Base-by-base conservation (phyloP, 2,797 vertebrate genomes). In the Oreochromis mossambicus region DNA sequence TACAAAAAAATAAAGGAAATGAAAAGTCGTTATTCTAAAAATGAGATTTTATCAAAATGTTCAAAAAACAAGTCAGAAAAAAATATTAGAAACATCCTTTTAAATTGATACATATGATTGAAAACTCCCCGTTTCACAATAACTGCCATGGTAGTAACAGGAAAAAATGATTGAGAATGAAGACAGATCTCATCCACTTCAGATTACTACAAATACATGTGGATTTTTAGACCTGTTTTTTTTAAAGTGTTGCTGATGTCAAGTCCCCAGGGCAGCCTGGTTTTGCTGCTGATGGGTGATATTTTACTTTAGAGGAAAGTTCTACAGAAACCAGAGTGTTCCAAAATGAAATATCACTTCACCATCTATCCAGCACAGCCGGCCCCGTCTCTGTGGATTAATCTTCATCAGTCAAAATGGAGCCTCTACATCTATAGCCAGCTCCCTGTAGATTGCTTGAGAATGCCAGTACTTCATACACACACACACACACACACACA, bases 391-490 rank as follows among this genome's bases (percentile, higher is more conserved):
- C 82, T 80, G 73, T n/a, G 81, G 83, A 90, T 92, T 86, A 84
- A 92, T 92, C 88, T 87, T 92, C 81, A 90, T 91, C 85, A 85
- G 85, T 91, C 91, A 88, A 70, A 81, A 63, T 36, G 81, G 86
- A 89, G 86, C 56, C 86, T 84, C 32, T 10, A 75, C 80, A 80
- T 87, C 75, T 84, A 56, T 5, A 82, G 80, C 66, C 8, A 5
- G 12, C 21, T 89, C 89, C 89, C 84, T 38, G 66, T 32, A 82
- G 89, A 61, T 61, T 46, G 38, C 24, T 58, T 34, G 26, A 26
- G 77, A 17, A 43, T 46, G 52, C n/a, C 36, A 38, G 34, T 26
- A 55, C 34, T 17, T 15, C 17, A 12, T 4, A 19, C n/a, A 11
- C 26, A n/a, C 43, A 3, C 26, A 17, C 55, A 8, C 54, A 15